phyloP scores from a whole-genome alignment of 2,113 vertebrate genomes.

The Picathartes gymnocephalus region DNA sequence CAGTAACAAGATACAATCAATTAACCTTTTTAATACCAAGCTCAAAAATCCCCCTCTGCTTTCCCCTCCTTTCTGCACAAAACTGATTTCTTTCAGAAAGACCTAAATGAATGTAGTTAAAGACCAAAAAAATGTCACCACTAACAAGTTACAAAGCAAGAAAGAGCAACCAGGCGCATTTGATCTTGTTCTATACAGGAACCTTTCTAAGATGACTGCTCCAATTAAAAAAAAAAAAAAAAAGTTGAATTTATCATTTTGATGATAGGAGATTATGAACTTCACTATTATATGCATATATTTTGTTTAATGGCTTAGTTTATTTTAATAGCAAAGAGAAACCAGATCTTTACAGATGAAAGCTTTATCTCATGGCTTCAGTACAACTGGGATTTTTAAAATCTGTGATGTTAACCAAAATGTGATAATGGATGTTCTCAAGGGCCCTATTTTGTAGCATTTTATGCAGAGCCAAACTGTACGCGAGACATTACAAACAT shows the following conservation, averaged over 20 bases:
- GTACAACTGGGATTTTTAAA: constrained; percentile 70
- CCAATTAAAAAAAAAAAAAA: constrained; percentile 45
- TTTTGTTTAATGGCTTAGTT: constrained; percentile 74
- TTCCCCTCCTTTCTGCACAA: neutral
- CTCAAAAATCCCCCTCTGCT: neutral
- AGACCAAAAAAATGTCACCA: constrained; percentile 21
- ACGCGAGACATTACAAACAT: constrained; percentile 39
- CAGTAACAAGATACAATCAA: neutral
- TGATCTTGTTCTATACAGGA: constrained; percentile 17
- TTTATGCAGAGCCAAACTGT: constrained; percentile 59
- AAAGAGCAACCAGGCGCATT: constrained; percentile 29
- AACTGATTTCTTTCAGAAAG: constrained; percentile 2
- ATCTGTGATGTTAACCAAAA: constrained; percentile 77
- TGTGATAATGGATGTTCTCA: constrained; percentile 74
- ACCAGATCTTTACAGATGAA: constrained; percentile 75
- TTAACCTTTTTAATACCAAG: neutral
- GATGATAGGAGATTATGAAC: constrained; percentile 62
- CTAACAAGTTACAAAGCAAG: constrained; percentile 42
- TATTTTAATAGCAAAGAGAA: constrained; percentile 80
- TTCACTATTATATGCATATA: constrained; percentile 63
- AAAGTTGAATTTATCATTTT: constrained; percentile 51
- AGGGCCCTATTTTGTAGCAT: constrained; percentile 68
- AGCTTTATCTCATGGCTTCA: constrained; percentile 59
- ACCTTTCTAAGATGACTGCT: constrained; percentile 34
- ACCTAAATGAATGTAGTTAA: neutral